phyloP scores from a whole-genome alignment of 1,140 invertebrate species.

The Drosophila erecta region DNA sequence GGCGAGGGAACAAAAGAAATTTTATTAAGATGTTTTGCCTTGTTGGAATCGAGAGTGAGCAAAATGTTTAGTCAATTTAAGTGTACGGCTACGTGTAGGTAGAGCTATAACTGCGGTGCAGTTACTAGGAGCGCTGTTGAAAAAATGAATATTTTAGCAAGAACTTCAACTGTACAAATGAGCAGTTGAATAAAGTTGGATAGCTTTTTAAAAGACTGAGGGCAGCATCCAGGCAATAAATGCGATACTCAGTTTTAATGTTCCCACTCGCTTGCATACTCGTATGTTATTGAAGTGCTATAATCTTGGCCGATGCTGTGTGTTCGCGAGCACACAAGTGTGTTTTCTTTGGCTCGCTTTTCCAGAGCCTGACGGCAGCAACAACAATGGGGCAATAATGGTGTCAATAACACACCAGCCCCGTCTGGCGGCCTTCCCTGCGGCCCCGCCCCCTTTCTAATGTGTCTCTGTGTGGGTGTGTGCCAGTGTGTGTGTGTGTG shows the following conservation, averaged over 20 bases:
- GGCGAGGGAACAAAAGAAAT: conserved; percentile 44
- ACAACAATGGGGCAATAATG: conserved; percentile 56
- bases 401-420: conserved; percentile 74
- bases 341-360: conserved; percentile 35
- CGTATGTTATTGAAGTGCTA: not conserved
- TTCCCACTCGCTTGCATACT: too few relatives aligned
- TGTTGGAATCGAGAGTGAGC: conserved; percentile 28
- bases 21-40: conserved; percentile 50
- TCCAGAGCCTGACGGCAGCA: conserved; percentile 50
- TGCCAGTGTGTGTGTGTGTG: conserved; percentile 21
- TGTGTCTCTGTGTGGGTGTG: not conserved
- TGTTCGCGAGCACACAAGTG: conserved; percentile 7
- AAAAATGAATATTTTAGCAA: not conserved
- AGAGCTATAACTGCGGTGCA: not conserved
- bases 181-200: too few relatives aligned
- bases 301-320: not conserved
- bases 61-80: conserved; percentile 58
- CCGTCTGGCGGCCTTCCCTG: conserved; percentile 8
- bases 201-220: too few relatives aligned
- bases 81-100: conserved; percentile 3
- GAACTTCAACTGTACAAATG: too few relatives aligned
- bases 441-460: not conserved
- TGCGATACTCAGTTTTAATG: too few relatives aligned
- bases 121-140: not conserved
- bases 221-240: too few relatives aligned